phyloP scores from a whole-genome alignment of 1,140 invertebrate species.

The Orchestia grillus region DNA sequence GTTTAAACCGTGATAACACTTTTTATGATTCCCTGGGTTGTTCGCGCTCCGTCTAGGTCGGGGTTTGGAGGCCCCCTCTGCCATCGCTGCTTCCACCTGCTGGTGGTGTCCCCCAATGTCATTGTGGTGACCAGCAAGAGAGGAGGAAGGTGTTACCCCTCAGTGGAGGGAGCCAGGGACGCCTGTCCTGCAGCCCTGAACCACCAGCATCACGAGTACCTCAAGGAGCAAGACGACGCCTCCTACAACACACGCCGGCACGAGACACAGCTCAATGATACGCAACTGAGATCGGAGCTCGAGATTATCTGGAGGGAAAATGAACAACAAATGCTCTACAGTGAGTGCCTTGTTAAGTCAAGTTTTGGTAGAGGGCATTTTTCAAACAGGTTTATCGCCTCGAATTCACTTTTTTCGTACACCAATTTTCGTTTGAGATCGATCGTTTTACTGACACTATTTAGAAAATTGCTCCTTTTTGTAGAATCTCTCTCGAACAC shows the following conservation, averaged over 20 bases:
- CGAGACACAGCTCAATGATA: not conserved
- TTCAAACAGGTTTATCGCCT: not conserved
- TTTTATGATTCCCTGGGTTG: too few species aligned
- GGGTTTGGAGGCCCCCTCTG: not conserved
- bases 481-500: too few species aligned
- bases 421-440: too few species aligned
- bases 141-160: constrained; percentile 21
- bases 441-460: too few species aligned
- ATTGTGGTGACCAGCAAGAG: not conserved
- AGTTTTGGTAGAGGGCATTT: not conserved
- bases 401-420: too few species aligned
- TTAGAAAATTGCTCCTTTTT: too few species aligned
- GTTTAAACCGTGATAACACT: too few species aligned
- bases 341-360: not conserved
- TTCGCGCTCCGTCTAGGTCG: not conserved
- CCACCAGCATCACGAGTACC: constrained; percentile 52
- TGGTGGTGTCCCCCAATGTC: constrained; percentile 48
- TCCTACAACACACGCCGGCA: not conserved
- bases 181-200: constrained; percentile 45
- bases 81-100: constrained; percentile 54
- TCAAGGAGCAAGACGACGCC: not conserved
- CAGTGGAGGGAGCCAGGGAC: constrained; percentile 25
- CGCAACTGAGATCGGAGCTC: not conserved
- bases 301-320: not conserved
- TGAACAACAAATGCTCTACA: constrained; percentile 35